Conservation (phyloP, 2,113 vertebrate genomes). For the Pholis gunnellus region DNA sequence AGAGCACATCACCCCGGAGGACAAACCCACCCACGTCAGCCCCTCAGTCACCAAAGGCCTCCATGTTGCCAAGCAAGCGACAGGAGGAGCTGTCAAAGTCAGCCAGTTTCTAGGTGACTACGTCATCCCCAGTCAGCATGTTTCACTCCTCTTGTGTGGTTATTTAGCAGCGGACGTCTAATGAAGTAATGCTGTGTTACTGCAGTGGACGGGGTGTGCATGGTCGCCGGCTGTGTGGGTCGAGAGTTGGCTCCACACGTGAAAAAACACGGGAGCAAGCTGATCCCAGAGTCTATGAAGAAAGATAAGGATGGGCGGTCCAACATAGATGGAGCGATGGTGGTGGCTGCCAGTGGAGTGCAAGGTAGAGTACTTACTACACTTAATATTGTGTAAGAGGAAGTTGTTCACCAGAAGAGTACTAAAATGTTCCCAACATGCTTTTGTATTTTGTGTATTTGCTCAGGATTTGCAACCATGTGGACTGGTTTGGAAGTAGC, state of each 20-base stretch:
- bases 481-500: conserved; percentile 97
- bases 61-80: conserved; percentile 95
- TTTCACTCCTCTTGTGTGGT: conserved; percentile 24
- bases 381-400: background rate
- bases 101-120: conserved; percentile 95
- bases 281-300: conserved; percentile 96
- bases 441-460: background rate
- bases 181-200: conserved; percentile 40
- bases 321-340: conserved; percentile 93
- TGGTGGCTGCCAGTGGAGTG: conserved; percentile 95
- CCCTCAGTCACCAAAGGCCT: conserved; percentile 92
- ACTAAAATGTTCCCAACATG: background rate
- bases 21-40: conserved; percentile 91
- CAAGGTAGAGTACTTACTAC: conserved; percentile 86
- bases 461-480: conserved; percentile 93
- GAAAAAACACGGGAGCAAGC: conserved; percentile 95
- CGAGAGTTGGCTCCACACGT: conserved; percentile 94
- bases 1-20: conserved; percentile 96
- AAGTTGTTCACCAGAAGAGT: background rate
- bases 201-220: conserved; percentile 94
- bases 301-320: conserved; percentile 95
- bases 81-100: conserved; percentile 96
- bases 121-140: conserved; percentile 5
- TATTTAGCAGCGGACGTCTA: conserved; percentile 28
- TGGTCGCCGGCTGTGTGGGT: conserved; percentile 90